Base-by-base conservation (phyloP, 2,113 vertebrate genomes). In the Hydropotes inermis region DNA sequence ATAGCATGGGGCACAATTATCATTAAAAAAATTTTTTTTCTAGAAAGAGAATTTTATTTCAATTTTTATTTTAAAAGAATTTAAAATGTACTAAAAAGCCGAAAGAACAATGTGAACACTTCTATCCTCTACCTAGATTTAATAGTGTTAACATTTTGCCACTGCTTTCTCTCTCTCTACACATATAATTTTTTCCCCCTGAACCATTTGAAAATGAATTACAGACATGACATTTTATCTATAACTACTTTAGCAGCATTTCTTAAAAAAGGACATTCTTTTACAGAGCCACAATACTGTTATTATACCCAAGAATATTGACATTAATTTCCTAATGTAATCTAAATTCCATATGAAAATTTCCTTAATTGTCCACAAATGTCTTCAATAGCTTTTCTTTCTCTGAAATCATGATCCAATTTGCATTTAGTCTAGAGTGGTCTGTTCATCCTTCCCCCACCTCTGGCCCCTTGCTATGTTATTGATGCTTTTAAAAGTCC, bases 311-410 rank as follows among this genome's bases (percentile, higher is more conserved):
- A 70, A 47, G 64, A 91, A 93, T 94, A 84, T 52, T 60, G 79
- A 79, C 27, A 82, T 94, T 61, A 14, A 84, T 89, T 89, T 95
- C 39, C 16, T 61, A 61, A 91, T 91, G n/a, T 54, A 88, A 89
- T 60, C n/a, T 58, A 94, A 97, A 96, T 89, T 92, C 23, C n/a
- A 87, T 55, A 60, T 61, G 85, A 95, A 64, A 94, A 89, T 87
- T 6, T 43, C 5, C 36, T 91, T 86, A 58, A 61, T 74, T 61
- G 30, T 36, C 52, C 78, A 33, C 23, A 96, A 74, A 60, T 50
- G 4, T 21, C 27, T 78, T 91, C 85, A 92, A 39, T 83, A 60
- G 10, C 7, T 47, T 91, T 91, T 88, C 43, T 45, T 21, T 45
- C 45, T 79, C 55, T 13, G 11, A 86, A 93, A 57, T 64, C 21